phyloP scores from a whole-genome alignment of 2,797 vertebrate genomes.

The Tokudaia muenninki region DNA sequence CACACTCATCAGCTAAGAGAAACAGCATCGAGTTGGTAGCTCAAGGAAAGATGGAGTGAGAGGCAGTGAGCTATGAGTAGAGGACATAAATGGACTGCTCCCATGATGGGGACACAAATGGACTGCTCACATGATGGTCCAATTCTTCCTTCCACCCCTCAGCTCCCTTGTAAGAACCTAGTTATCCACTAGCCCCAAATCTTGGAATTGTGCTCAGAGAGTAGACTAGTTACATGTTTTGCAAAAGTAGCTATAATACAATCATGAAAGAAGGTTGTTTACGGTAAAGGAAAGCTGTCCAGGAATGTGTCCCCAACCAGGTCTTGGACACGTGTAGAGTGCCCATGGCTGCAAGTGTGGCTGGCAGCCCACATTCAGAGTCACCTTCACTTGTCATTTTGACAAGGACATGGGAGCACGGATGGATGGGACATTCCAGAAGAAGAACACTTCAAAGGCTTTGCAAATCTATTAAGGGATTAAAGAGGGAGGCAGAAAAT shows the following conservation, averaged over 20 bases:
- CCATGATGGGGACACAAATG: not conserved
- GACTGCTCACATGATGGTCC: not conserved
- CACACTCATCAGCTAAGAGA: not conserved
- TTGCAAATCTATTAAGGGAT: not conserved
- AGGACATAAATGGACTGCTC: too few relatives aligned
- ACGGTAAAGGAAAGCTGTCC: not conserved
- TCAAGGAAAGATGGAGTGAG: not conserved
- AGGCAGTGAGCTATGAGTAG: not conserved
- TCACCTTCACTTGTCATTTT: conserved; percentile 37
- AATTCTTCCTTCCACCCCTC: not conserved
- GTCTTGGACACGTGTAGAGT: not conserved
- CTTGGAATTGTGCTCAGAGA: not conserved
- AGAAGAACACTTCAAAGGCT: conserved; percentile 21
- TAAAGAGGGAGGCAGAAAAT: conserved; percentile 47
- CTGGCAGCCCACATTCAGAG: not conserved
- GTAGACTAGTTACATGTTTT: not conserved
- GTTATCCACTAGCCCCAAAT: not conserved
- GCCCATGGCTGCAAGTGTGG: not conserved
- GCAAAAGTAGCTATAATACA: not conserved
- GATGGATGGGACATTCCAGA: conserved; percentile 40
- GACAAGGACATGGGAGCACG: conserved; percentile 23
- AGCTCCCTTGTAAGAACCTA: not conserved
- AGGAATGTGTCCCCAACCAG: not conserved
- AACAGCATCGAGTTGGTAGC: not conserved
- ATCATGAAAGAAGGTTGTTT: not conserved